phyloP scores from a whole-genome alignment of 2,888 invertebrate genomes.

The Globia sparganii region DNA sequence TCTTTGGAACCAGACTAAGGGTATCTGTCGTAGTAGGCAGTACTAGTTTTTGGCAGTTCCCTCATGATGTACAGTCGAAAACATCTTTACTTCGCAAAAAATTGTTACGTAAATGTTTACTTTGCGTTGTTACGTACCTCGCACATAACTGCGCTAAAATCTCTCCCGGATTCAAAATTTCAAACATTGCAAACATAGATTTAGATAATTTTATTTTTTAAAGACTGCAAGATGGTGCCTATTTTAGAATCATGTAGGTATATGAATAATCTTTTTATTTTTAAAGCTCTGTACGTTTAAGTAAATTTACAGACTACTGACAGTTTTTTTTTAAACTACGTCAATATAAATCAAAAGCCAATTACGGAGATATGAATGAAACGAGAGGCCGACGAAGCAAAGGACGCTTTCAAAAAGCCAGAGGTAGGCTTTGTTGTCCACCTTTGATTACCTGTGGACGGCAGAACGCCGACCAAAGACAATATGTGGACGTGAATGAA shows the following conservation, averaged over 20 bases:
- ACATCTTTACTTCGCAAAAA: too few relatives aligned
- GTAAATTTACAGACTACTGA: neutral
- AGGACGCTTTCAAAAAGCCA: conserved; percentile 84
- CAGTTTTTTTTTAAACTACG: conserved; percentile 46
- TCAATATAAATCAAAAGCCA: conserved; percentile 85
- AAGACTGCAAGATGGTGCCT: neutral
- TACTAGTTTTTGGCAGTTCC: neutral
- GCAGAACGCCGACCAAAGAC: conserved; percentile 74
- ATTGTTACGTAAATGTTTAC: neutral
- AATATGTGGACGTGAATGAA: conserved; percentile 73
- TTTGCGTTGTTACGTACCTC: neutral
- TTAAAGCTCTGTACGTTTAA: neutral
- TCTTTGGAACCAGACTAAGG: conserved; percentile 12
- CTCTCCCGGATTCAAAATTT: neutral
- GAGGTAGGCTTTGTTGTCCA: conserved; percentile 86
- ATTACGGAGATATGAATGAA: conserved; percentile 84
- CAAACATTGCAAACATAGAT: neutral
- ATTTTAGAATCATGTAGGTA: neutral
- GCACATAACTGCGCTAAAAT: neutral
- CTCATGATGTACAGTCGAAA: neutral
- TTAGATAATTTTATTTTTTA: neutral
- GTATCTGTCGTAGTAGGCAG: neutral
- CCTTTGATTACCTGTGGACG: conserved; percentile 86
- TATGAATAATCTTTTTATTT: neutral
- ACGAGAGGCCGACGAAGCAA: conserved; percentile 76